Conservation (phyloP, 2,113 vertebrate genomes). For the Brienomyrus brachyistius region DNA sequence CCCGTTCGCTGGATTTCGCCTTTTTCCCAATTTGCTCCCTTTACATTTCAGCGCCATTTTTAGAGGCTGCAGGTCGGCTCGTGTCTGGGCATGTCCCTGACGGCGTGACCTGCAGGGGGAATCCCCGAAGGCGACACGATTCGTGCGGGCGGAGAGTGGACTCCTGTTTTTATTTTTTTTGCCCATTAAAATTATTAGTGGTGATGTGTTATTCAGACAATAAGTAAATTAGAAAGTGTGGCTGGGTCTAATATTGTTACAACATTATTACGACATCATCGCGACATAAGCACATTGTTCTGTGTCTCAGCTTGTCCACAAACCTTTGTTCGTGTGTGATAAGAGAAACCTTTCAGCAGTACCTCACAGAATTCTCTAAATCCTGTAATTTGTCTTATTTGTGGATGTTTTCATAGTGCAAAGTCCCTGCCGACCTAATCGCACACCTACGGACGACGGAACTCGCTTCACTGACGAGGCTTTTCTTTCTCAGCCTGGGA, state of each 20-base stretch:
- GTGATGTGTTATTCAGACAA: not conserved
- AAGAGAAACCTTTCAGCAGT: slow-evolving; percentile 19
- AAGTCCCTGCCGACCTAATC: slow-evolving; percentile 13
- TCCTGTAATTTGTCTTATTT: slow-evolving; percentile 52
- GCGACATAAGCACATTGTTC: not conserved
- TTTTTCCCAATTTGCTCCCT: not conserved
- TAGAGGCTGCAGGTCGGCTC: not conserved
- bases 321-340: not conserved
- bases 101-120: not conserved
- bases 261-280: not conserved
- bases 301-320: not conserved
- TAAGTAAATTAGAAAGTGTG: not conserved
- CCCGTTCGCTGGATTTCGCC: too few species aligned
- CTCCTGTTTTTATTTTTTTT: not conserved
- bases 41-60: not conserved
- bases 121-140: not conserved
- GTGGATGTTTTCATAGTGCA: slow-evolving; percentile 33
- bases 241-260: not conserved
- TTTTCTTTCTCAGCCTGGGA: not conserved
- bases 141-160: not conserved
- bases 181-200: not conserved
- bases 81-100: not conserved
- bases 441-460: slow-evolving; percentile 18
- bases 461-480: not conserved
- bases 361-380: slow-evolving; percentile 47